phyloP scores from a whole-genome alignment of 2,888 invertebrate species.

The Chalcosyrphus nemorum region DNA sequence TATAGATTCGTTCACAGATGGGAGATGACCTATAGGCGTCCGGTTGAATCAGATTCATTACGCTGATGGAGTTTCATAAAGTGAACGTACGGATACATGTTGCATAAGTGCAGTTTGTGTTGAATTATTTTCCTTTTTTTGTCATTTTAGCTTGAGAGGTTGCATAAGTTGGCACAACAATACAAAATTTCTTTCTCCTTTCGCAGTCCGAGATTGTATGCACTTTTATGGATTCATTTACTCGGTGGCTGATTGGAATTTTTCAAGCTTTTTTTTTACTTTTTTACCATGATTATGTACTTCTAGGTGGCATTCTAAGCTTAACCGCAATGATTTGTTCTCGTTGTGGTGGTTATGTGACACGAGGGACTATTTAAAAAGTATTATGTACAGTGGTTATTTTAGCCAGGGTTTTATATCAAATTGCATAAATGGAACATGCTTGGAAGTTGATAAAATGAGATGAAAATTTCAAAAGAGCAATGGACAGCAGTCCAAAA shows the following conservation, averaged over 20 bases:
- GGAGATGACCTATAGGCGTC: neutral
- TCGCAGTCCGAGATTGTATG: slow-evolving; percentile 41
- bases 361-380: slow-evolving; percentile 21
- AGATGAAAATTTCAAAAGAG: too few relatives aligned
- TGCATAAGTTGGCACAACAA: slow-evolving; percentile 14
- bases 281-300: neutral
- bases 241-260: slow-evolving; percentile 4
- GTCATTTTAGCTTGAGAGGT: slow-evolving; percentile 35
- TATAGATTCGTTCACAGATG: too few relatives aligned
- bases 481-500: too few relatives aligned
- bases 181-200: too few relatives aligned
- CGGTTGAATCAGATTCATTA: neutral
- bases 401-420: too few relatives aligned
- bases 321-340: slow-evolving; percentile 49
- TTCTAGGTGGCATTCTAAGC: slow-evolving; percentile 48
- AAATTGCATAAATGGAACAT: too few relatives aligned
- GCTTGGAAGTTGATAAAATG: too few relatives aligned
- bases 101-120: slow-evolving; percentile 26
- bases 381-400: slow-evolving; percentile 4
- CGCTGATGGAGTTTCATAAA: neutral
- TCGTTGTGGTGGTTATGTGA: slow-evolving; percentile 43
- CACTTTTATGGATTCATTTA: slow-evolving; percentile 56
- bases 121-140: slow-evolving; percentile 22
- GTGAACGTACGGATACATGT: neutral
- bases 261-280: neutral